Evolutionary conservation across 2,888 invertebrate genomes (phyloP).

Genomic region (Lacanobia wlatinum): DNA sequence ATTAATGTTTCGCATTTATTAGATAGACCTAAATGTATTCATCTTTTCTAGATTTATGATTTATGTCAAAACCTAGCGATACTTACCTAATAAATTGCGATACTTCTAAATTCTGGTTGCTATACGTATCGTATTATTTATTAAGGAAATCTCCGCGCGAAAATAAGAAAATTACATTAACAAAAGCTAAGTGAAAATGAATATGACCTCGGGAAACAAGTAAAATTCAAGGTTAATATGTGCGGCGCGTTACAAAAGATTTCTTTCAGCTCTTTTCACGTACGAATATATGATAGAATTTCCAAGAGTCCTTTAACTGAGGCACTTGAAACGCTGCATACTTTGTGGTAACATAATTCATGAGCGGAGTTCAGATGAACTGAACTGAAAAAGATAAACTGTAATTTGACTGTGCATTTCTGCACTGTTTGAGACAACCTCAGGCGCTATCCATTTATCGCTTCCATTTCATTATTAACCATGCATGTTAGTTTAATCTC

Average conservation of each 20-base stretch:
- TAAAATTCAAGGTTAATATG: slow-evolving; percentile 57
- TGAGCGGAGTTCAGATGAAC: slow-evolving; percentile 3
- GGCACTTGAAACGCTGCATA: slow-evolving; percentile 31
- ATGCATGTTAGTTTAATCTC: slow-evolving; percentile 66
- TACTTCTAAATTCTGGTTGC: slow-evolving; percentile 8
- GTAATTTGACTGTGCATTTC: not conserved
- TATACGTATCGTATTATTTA: slow-evolving; percentile 19
- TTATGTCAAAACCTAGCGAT: slow-evolving; percentile 17
- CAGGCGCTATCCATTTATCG: slow-evolving; percentile 22
- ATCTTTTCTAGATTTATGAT: slow-evolving; percentile 16
- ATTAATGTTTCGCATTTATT: slow-evolving; percentile 37
- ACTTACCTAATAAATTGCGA: slow-evolving; percentile 12
- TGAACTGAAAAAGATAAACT: too few species aligned
- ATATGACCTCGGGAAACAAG: slow-evolving; percentile 36
- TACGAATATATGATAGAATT: slow-evolving; percentile 39
- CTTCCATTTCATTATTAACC: slow-evolving; percentile 49
- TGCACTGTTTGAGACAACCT: not conserved
- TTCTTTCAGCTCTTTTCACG: slow-evolving; percentile 60
- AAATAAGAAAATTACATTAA: slow-evolving; percentile 39
- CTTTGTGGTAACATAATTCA: slow-evolving; percentile 10
- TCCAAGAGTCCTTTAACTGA: slow-evolving; percentile 42
- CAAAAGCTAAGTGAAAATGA: slow-evolving; percentile 49
- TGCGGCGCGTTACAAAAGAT: slow-evolving; percentile 57
- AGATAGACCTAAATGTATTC: slow-evolving; percentile 15
- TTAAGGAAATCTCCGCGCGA: slow-evolving; percentile 34